Percentiles rank a stretch among this genome's conserved stretches.
phyloP scores from a whole-genome alignment of 2,113 vertebrate genomes.

The Melanocharis versteri region DNA sequence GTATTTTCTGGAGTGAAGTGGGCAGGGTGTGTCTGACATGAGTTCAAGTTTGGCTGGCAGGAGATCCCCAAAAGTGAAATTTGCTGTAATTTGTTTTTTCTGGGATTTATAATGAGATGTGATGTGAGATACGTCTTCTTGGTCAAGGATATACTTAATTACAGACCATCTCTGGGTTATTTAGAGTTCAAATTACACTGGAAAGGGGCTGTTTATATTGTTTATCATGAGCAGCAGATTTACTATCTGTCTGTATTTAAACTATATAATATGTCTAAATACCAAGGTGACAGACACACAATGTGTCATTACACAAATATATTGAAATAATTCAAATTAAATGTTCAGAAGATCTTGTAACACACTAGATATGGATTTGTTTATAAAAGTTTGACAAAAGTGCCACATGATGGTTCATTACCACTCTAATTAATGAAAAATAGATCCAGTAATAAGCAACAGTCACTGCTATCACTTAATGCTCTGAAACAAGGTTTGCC shows the following conservation, averaged over 20 bases:
- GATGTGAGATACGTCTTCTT: not conserved
- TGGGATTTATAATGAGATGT: not conserved
- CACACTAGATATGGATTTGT: slow-evolving; percentile 12
- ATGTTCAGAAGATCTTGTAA: not conserved
- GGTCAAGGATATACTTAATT: not conserved
- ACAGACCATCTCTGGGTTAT: not conserved
- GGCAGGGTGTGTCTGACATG: not conserved
- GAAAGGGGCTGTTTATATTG: not conserved
- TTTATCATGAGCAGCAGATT: slow-evolving; percentile 17
- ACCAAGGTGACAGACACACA: not conserved
- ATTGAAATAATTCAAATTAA: slow-evolving; percentile 9
- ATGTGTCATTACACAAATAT: not conserved
- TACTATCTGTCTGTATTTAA: slow-evolving; percentile 10
- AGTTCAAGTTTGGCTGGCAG: not conserved
- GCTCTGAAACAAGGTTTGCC: not conserved
- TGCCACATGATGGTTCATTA: slow-evolving; percentile 12
- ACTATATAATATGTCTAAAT: not conserved
- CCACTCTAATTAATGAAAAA: slow-evolving; percentile 53
- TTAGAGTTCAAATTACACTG: slow-evolving; percentile 18
- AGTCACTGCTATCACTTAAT: not conserved
- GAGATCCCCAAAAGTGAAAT: accelerated
- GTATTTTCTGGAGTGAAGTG: not conserved
- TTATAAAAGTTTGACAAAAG: not conserved
- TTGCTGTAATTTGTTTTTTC: not conserved
- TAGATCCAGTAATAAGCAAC: not conserved